Base-by-base conservation (phyloP, 2,113 vertebrate species). In the Odontophorus gujanensis region DNA sequence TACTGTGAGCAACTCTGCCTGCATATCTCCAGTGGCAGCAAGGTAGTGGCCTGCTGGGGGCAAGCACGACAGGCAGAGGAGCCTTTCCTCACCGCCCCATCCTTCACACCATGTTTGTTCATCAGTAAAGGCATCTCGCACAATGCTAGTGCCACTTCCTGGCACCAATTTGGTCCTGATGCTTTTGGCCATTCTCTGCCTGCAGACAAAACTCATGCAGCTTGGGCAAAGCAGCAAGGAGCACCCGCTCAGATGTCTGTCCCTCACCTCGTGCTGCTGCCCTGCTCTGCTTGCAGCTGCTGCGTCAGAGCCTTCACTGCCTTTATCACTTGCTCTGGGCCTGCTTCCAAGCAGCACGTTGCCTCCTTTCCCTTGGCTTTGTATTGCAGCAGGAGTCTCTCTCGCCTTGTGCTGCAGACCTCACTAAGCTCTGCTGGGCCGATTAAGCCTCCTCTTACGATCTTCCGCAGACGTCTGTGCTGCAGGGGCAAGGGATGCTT, bases 241-340 rank as follows among this genome's bases (percentile, higher is more conserved):
- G 48, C 36, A 30, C 15, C 13, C 1, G 7, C 53, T 24, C 10
- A 2, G 21, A 36, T 1, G 1, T n/a, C 34, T 59, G 50, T 22
- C 47, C 55, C 73, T 65, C 65, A 11, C 15, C 25, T 53, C 9
- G 11, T 19, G 55, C 55, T 32, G 30, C 30, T 40, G 28, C 65
- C 22, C 65, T 58, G 68, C 40, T 22, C 50, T 24, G 45, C 28
- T 19, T 4, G 40, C 9, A 3, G 2, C 11, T 28, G 69, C 32
- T 38, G 4, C 30, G 55, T 62, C 42, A 38, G 78, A 79, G 26
- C 36, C 38, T 43, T 47, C 4, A 4, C 4, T 76, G 15, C 17
- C 38, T 62, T 62, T 6, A 34, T 22, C 0, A 0, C 38, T 28
- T n/a, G 2, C 5, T 3, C 65, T 17, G 26, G 18, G 36, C 58